Evolutionary conservation across 2,797 vertebrate species (phyloP), one percentile per base, ranked within the genome.

Genomic region (Columba guinea): DNA sequence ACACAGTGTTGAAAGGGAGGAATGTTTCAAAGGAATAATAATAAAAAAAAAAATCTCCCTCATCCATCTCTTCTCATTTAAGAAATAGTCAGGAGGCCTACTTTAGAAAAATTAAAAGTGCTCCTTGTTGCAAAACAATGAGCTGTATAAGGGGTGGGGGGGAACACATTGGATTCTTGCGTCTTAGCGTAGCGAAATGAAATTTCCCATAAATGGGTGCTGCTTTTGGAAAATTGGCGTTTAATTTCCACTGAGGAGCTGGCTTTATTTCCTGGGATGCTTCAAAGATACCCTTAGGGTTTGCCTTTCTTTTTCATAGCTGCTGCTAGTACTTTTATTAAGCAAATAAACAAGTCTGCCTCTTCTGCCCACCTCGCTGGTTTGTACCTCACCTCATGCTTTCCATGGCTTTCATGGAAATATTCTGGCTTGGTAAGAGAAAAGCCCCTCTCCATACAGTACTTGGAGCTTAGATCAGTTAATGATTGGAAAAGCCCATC

Each of bases 101-200:
- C 90, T 95, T 96, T n/a, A 87, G 85, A 96, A 94, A 96, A 91
- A 92, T 78, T 73, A 94, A 88, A 94, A 89, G 55, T 86, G 63
- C 73, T 92, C 52, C 94, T 96, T 97, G 87, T 97, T 95, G 76
- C 69, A 85, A 95, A 95, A 97, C 90, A 97, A 91, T 89, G 44
- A 73, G 19, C 77, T 83, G 10, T 87, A 21, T 60, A 84, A 56
- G 53, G 18, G 63, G 46, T 92, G 58, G 13, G 53, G 16, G n/a
- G 17, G 32, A 84, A 14, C 63, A 65, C 58, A 35, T 30, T 52
- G 51, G 75, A 73, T 93, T 79, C 75, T 95, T 93, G 84, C 60
- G 80, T 90, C 49, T 90, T 60, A 85, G 82, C 1, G 0, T 65
- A 74, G 46, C 8, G 8, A 91, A 93, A 89, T 58, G 35, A 83